phyloP scores from a whole-genome alignment of 2,797 vertebrate species.

The Bovichtus diacanthus region DNA sequence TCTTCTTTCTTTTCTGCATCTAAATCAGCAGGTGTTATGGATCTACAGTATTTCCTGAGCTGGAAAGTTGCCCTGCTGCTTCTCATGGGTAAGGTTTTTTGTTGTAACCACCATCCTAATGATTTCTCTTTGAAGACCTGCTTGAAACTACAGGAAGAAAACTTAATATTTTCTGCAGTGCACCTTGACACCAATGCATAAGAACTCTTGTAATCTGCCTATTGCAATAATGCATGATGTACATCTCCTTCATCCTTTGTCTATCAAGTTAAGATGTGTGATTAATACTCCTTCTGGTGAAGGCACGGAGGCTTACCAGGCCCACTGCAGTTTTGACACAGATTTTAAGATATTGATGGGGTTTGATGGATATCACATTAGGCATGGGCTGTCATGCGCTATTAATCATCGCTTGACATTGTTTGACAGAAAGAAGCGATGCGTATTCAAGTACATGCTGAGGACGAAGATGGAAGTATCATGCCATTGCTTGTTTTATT shows the following conservation, averaged over 20 bases:
- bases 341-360: conserved; percentile 64
- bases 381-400: conserved; percentile 53
- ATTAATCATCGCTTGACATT: conserved; percentile 74
- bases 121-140: conserved; percentile 21
- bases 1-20: conserved; percentile 61
- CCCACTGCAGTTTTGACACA: conserved; percentile 51
- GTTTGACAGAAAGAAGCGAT: conserved; percentile 63
- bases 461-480: conserved; percentile 38
- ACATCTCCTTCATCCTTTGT: conserved; percentile 38
- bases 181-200: neutral
- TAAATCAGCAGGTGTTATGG: conserved; percentile 78
- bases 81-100: conserved; percentile 75
- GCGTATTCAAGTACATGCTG: conserved; percentile 63
- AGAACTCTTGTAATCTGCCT: conserved; percentile 16
- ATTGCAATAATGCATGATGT: conserved; percentile 51
- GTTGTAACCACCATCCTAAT: conserved; percentile 26
- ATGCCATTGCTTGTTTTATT: conserved; percentile 44
- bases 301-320: conserved; percentile 42
- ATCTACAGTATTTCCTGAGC: conserved; percentile 52
- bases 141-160: neutral
- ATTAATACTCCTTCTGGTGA: conserved; percentile 61
- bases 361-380: conserved; percentile 76
- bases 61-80: conserved; percentile 70
- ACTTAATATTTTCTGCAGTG: neutral
- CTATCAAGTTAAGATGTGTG: conserved; percentile 48